phyloP scores from a whole-genome alignment of 2,113 vertebrate species.

The Tichodroma muraria region DNA sequence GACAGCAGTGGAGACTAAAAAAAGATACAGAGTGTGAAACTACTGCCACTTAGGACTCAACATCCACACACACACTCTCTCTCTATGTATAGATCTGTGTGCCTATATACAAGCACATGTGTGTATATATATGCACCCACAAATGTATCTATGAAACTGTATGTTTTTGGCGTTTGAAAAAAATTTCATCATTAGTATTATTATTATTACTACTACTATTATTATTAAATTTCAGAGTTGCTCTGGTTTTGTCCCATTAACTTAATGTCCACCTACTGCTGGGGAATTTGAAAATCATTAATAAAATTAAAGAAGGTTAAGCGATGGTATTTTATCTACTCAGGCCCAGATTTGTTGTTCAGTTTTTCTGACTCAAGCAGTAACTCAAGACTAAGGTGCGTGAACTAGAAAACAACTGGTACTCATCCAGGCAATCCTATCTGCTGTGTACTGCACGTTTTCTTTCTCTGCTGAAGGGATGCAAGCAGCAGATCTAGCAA shows the following conservation, averaged over 20 bases:
- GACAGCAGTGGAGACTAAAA: background rate
- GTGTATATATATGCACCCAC: fast-evolving
- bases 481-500: background rate
- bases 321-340: background rate
- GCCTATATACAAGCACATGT: no score
- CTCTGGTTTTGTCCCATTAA: background rate
- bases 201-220: background rate
- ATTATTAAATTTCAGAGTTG: background rate
- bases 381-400: background rate
- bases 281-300: background rate
- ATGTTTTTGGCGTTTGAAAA: background rate
- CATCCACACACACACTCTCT: background rate
- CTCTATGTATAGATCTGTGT: background rate
- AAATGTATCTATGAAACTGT: background rate
- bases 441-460: background rate
- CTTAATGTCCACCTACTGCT: background rate
- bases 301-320: background rate
- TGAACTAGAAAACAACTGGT: background rate
- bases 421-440: background rate
- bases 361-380: background rate
- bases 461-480: background rate
- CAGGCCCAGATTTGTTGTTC: background rate
- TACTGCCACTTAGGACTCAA: background rate
- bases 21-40: background rate
- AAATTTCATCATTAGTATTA: background rate